phyloP scores from a whole-genome alignment of 2,888 invertebrate species.

The Metacarcinus magister region DNA sequence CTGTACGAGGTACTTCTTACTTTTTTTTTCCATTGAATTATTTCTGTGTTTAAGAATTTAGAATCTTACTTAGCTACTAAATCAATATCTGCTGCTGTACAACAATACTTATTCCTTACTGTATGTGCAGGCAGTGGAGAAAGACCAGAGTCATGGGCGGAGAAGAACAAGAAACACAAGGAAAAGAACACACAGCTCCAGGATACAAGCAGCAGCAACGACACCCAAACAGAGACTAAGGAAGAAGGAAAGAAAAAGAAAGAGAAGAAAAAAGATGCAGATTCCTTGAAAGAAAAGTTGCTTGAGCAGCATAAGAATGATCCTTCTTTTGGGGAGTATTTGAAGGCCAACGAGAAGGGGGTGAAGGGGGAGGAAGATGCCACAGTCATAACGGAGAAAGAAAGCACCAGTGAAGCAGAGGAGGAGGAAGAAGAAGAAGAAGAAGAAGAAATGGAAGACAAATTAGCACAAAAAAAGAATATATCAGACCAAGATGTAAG shows the following conservation, averaged over 20 bases:
- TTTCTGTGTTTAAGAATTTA: neutral
- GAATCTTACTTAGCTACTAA: neutral
- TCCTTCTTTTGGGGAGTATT: slow-evolving; percentile 94
- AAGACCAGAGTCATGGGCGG: slow-evolving; percentile 65
- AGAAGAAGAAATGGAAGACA: slow-evolving; percentile 86
- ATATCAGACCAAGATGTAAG: slow-evolving; percentile 90
- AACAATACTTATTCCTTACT: neutral
- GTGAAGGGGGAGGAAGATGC: slow-evolving; percentile 86
- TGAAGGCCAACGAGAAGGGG: slow-evolving; percentile 91
- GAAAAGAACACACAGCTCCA: neutral
- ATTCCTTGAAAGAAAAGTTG: slow-evolving; percentile 85
- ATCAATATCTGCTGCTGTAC: neutral
- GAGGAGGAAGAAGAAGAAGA: slow-evolving; percentile 83
- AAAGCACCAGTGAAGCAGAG: neutral
- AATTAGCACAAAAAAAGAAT: slow-evolving; percentile 89
- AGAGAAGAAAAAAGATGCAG: slow-evolving; percentile 84
- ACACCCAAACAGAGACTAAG: slow-evolving; percentile 81
- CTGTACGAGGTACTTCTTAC: too few relatives aligned
- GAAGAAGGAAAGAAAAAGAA: slow-evolving; percentile 81
- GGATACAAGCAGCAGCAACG: neutral
- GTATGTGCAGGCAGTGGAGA: slow-evolving; percentile 66
- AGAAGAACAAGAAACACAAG: slow-evolving; percentile 66
- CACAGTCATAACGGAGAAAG: slow-evolving; percentile 63
- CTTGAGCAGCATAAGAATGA: slow-evolving; percentile 93
- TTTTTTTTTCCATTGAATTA: neutral